Percentiles rank a stretch among this genome's conserved stretches.
phyloP scores from a whole-genome alignment of 2,888 invertebrate species.

The Orchesellides sinensis region DNA sequence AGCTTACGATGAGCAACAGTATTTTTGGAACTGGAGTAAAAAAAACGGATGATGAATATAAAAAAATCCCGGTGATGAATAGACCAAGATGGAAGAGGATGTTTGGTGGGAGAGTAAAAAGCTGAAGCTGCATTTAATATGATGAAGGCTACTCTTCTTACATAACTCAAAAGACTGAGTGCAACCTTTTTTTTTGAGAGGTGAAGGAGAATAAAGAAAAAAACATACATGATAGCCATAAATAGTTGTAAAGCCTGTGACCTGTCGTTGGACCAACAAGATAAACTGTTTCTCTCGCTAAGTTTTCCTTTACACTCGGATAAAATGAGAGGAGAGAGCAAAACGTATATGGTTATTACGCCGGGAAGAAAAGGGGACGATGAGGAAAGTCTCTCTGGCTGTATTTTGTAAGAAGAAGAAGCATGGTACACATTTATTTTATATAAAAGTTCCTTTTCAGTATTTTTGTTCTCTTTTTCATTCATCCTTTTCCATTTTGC shows the following conservation, averaged over 20 bases:
- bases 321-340: no score
- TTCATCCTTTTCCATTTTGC: slow-evolving; percentile 54
- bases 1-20: background rate
- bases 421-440: background rate
- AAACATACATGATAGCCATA: slow-evolving; percentile 14
- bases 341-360: no score
- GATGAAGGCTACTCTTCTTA: background rate
- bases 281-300: slow-evolving; percentile 52
- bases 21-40: background rate
- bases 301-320: background rate
- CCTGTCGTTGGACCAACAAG: slow-evolving; percentile 66
- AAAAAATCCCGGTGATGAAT: slow-evolving; percentile 28
- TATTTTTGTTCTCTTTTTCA: no score
- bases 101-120: slow-evolving; percentile 20
- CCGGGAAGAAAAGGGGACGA: slow-evolving; percentile 11
- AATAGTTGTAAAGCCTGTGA: slow-evolving; percentile 45
- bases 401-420: background rate
- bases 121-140: background rate
- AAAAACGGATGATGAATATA: background rate
- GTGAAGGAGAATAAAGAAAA: slow-evolving; percentile 1
- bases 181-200: slow-evolving; percentile 1
- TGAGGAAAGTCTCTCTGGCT: background rate
- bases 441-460: background rate
- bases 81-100: slow-evolving; percentile 7
- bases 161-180: background rate